Conservation (phyloP, 2,888 invertebrate species). For the Drosophila tripunctata region DNA sequence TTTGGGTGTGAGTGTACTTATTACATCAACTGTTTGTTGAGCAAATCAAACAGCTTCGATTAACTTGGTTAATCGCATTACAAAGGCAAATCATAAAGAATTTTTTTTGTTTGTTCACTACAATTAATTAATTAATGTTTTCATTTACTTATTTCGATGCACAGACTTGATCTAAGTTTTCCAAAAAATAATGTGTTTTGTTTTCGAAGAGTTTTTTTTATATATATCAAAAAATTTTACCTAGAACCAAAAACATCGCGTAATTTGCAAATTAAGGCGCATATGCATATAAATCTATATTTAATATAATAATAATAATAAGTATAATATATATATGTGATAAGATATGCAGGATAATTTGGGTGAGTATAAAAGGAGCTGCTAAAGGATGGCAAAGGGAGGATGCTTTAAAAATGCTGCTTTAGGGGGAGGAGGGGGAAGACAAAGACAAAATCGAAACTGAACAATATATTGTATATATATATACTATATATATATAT, state of each 20-base stretch:
- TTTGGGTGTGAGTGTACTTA: conserved; percentile 15
- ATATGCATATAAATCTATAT: conserved; percentile 27
- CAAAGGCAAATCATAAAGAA: conserved; percentile 78
- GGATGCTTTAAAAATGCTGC: no score
- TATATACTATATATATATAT: conserved; percentile 18
- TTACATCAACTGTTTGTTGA: conserved; percentile 73
- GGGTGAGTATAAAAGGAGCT: conserved; percentile 29
- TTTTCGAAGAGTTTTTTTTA: conserved; percentile 14
- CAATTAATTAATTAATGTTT: conserved; percentile 5
- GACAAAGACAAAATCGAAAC: conserved; percentile 26
- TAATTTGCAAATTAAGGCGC: conserved; percentile 57
- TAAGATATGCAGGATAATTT: conserved; percentile 21
- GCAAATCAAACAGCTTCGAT: conserved; percentile 76
- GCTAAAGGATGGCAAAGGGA: conserved; percentile 29
- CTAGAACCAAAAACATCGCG: conserved; percentile 50
- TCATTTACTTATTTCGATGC: conserved; percentile 30
- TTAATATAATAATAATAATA: conserved; percentile 16
- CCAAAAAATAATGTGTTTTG: background rate
- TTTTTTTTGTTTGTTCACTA: conserved; percentile 18
- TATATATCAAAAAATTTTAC: conserved; percentile 39
- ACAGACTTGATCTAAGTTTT: conserved; percentile 53
- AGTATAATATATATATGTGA: conserved; percentile 8
- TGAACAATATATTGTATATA: conserved; percentile 29
- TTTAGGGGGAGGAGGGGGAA: no score
- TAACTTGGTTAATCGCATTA: conserved; percentile 75